Evolutionary conservation across 2,113 vertebrate genomes (phyloP), one percentile per base, ranked within the genome.

Genomic region (Sitta europaea): DNA sequence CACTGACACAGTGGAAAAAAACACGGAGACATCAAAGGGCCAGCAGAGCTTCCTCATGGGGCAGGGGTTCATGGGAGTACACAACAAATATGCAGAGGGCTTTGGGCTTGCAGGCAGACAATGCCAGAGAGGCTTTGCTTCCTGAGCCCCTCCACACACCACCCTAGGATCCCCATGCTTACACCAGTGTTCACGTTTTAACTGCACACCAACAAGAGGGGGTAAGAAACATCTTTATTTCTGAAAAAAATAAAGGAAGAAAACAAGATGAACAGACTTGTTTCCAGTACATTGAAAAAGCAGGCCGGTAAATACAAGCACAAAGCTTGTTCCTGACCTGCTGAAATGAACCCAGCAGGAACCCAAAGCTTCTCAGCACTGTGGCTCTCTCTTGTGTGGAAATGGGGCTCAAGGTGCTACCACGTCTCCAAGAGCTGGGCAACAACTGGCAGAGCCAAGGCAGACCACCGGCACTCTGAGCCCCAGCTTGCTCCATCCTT

Each of bases 81-180:
- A 16, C 40, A 40, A 4, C 12, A 55, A 22, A 38, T 3, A 23
- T 1, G 7, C 4, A 22, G 18, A 36, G 31, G 6, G 36, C 17
- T 78, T 40, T 47, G 40, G 57, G 38, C 27, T 67, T 4, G 2
- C 50, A 47, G n/a, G n/a, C 28, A 73, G 11, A 43, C 11, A 5
- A 14, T 14, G 10, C 29, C 35, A 29, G 15, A 54, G 28, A 68
- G 29, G 14, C 42, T 73, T 61, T 70, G 51, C 16, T 70, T 36
- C 19, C 31, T 0, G 0, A 77, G 28, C 19, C 31, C 28, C 31
- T 57, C n/a, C 45, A 17, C 3, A 0, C 18, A 4, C 10, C 3
- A 4, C 16, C 19, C 59, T 1, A 15, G 33, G 40, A 75, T 14
- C 10, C 43, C 6, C 9, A 5, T 0, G 0, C 9, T 51, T 31